Base-by-base conservation (phyloP, 1,140 invertebrate genomes). In the Trinorchestia longiramus region DNA sequence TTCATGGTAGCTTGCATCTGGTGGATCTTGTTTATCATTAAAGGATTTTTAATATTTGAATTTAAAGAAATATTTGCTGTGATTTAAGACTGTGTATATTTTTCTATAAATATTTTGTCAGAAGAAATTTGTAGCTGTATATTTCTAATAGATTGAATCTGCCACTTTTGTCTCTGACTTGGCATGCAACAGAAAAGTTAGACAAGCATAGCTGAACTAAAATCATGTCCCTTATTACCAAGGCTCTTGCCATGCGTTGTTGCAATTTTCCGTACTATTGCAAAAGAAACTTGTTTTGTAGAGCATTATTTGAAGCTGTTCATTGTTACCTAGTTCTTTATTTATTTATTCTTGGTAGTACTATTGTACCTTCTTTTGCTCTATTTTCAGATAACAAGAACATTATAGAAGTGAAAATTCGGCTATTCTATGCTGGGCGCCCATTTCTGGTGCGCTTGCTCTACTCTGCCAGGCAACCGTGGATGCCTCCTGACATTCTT, bases 401-500 rank as follows among this genome's bases (percentile, higher is more conserved):
- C 88, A 90, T 90, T 45, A 15, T 45, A 19, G 92, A 94, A 17
- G 44, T 94, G 43, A 94, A 47, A 94, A 28, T 94, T 94, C 44
- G 92, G 41, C 44, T 94, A 28, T 94, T 44, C 43, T 94, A 94
- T 47, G 92, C 44, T 8, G 92, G 92, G 3, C 92, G 92, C 3
- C 92, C 92, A 43, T 94, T 94, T 40, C 92, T 40, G 3, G 44
- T 94, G 44, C 92, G 92, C 11, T 40, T 94, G 3, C 92, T 94
- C 44, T 94, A 45, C 92, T 94, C 92, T 17, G 44, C 92, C 40
- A 6, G 92, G 28, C 92, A 94, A 43, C 92, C 92, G 0, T 94
- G 92, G 92, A 94, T 94, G 92, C 43, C 92, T 45, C 92, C 92
- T 44, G 92, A 94, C 36, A 94, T 94, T 28, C 44, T 94, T 11